These are phyloP conservation scores for Syrista parreyssii DNA, from an alignment of 2,888 invertebrate genomes.

Conservation along the genomic window DNA sequence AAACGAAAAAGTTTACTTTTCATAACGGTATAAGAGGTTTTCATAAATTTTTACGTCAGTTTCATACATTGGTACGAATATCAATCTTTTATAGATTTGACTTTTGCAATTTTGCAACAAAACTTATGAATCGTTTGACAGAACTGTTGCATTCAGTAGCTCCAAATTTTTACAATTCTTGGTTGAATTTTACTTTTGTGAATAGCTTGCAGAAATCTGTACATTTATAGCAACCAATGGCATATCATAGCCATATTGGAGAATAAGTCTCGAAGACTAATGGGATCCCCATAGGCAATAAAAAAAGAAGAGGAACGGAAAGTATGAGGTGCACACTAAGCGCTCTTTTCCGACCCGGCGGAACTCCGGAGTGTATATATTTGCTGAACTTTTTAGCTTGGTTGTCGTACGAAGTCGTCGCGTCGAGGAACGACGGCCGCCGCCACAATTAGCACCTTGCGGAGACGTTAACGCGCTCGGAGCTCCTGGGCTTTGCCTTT, in stretches of 20 bases:
- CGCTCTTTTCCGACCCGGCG: constrained; percentile 6
- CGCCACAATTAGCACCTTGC: constrained; percentile 55
- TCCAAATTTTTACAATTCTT: no score
- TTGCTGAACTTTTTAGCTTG: constrained; percentile 46
- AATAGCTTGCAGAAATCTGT: background rate
- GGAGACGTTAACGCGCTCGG: constrained; percentile 48
- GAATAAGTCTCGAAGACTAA: background rate
- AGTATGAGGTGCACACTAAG: background rate
- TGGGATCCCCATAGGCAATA: background rate
- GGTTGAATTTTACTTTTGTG: no score
- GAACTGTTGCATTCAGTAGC: no score
- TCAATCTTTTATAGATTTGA: background rate
- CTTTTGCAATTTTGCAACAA: background rate
- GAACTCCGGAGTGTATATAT: constrained; percentile 22
- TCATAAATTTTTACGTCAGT: background rate
- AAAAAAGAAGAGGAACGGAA: background rate
- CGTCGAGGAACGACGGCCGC: constrained; percentile 33
- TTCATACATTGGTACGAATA: background rate
- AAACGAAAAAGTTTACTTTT: background rate
- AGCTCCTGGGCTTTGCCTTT: constrained; percentile 46
- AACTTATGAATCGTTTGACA: background rate
- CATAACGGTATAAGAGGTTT: background rate
- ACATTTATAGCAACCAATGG: background rate
- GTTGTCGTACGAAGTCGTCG: constrained; percentile 39
- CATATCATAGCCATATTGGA: background rate